Base-by-base conservation (phyloP, 2,797 vertebrate genomes). In the Gymnothorax javanicus region DNA sequence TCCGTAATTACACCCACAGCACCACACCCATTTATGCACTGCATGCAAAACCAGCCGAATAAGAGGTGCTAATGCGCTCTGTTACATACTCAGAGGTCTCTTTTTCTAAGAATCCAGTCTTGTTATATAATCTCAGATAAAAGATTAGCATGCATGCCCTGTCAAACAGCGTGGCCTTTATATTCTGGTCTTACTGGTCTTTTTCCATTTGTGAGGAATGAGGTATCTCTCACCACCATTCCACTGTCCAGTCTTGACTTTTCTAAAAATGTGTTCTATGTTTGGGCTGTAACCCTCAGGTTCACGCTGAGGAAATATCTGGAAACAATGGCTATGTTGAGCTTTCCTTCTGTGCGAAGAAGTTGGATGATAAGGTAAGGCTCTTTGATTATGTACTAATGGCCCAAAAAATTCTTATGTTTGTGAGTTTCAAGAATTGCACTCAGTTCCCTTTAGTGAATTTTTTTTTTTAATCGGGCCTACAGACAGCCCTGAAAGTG, bases 311-410 rank as follows among this genome's bases (percentile, higher is more conserved):
- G 93, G 98, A 99, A 94, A 98, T 99, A 90, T 99, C 98, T 0
- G 97, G 98, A 79, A 99, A 99, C 95, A 98, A 98, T 0, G 97
- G 98, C 89, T 99, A 98, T 1, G 96, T 98, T 89, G 98, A 99
- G 89, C 96, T 99, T 0, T 95, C 95, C 85, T 98, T 99, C 95
- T 96, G 96, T 5, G 98, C 98, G 91, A 97, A 97, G 94, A 98
- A 99, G 90, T 94, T 99, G 89, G 98, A 99, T 0, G 97, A 99
- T 95, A 98, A 99, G 97, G 98, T 99, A 93, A 92, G 92, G 23
- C 69, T 84, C 60, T 23, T 4, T 25, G n/a, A 8, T 59, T 85
- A 43, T n/a, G 12, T 75, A 54, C 57, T 12, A n/a, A 23, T n/a
- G 54, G 43, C n/a, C 77, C 9, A 56, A 56, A 25, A 27, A 7